Percentiles rank a stretch among this genome's conserved stretches.
phyloP scores from a whole-genome alignment of 2,888 invertebrate species.

The Hydroisotoma schaefferi region DNA sequence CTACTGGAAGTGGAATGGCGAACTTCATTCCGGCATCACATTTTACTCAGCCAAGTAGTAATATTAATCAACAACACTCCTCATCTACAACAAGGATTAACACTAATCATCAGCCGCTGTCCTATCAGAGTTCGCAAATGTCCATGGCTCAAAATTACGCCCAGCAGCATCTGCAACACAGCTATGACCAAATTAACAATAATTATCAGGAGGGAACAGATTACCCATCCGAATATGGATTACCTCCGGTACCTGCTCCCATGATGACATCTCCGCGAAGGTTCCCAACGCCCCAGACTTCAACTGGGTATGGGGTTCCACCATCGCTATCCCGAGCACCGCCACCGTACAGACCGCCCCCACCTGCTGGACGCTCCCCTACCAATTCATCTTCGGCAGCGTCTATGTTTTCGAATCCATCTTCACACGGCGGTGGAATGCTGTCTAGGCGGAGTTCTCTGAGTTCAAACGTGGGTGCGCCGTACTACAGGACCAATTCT shows the following conservation, averaged over 20 bases:
- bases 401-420: constrained; percentile 14
- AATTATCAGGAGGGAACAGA: constrained; percentile 24
- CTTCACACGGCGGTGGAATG: constrained; percentile 24
- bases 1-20: background rate
- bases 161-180: constrained; percentile 20
- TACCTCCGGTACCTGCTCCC: constrained; percentile 37
- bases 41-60: background rate
- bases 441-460: constrained; percentile 37
- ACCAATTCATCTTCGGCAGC: constrained; percentile 41
- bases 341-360: constrained; percentile 59
- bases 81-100: constrained; percentile 19
- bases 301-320: constrained; percentile 25
- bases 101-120: constrained; percentile 21
- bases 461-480: constrained; percentile 27
- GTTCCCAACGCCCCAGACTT: constrained; percentile 29
- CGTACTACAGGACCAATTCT: constrained; percentile 20
- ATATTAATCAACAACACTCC: constrained; percentile 18
- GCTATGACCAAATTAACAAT: constrained; percentile 20
- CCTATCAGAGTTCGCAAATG: constrained; percentile 3
- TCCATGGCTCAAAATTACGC: constrained; percentile 34
- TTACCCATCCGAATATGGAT: constrained; percentile 40
- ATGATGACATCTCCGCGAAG: constrained; percentile 16
- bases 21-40: constrained; percentile 11
- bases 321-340: constrained; percentile 54
- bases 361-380: constrained; percentile 50